Conservation (phyloP, 1,140 invertebrate species). For the Papilio aristodemus region DNA sequence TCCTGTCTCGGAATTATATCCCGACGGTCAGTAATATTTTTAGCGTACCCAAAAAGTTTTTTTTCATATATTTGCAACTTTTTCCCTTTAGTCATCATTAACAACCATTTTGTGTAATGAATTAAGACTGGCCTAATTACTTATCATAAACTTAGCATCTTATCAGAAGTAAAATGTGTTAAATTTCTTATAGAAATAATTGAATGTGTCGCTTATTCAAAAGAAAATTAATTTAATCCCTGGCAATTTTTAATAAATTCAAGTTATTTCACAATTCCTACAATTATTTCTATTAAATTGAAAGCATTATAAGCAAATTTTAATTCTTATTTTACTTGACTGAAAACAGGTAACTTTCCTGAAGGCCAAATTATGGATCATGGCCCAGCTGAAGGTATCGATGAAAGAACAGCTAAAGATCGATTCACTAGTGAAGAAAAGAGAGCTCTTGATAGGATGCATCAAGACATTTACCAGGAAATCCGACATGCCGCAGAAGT, state of each 20-base stretch:
- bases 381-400: constrained; percentile 83
- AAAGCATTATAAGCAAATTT: too few species aligned
- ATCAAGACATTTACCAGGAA: constrained; percentile 96
- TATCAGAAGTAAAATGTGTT: background rate
- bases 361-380: constrained; percentile 91
- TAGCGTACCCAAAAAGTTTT: constrained; percentile 10
- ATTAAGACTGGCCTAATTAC: background rate
- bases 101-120: background rate
- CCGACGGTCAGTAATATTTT: constrained; percentile 83
- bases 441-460: constrained; percentile 88
- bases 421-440: constrained; percentile 96
- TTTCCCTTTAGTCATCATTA: too few species aligned
- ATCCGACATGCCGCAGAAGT: constrained; percentile 97
- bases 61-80: too few species aligned
- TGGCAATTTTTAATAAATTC: too few species aligned
- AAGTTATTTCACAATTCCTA: too few species aligned
- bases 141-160: background rate
- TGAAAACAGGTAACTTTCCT: constrained; percentile 84
- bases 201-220: too few species aligned
- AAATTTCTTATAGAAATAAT: too few species aligned
- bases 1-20: constrained; percentile 91
- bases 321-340: constrained; percentile 28
- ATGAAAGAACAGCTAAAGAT: constrained; percentile 92
- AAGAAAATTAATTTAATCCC: too few species aligned
- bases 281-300: too few species aligned